phyloP scores from a whole-genome alignment of 2,797 vertebrate genomes.

The Glossophaga mutica region DNA sequence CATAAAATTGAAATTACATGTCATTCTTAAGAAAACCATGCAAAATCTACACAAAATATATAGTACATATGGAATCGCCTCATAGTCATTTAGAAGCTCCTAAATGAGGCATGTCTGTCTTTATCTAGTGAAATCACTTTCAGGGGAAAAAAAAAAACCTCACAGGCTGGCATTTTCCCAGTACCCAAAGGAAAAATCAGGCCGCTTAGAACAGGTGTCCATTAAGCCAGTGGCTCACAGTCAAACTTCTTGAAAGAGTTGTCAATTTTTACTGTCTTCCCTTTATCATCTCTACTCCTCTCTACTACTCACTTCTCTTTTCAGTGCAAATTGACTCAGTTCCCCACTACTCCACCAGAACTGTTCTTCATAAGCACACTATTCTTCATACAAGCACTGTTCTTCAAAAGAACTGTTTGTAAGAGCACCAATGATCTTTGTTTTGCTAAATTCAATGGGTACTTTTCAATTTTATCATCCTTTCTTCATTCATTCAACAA shows the following conservation, averaged over 20 bases:
- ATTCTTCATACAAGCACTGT: too few species aligned
- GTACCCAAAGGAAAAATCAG: not conserved
- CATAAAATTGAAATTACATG: not conserved
- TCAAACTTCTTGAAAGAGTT: conserved; percentile 10
- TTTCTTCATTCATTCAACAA: not conserved
- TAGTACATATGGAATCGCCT: not conserved
- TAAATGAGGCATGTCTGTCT: not conserved
- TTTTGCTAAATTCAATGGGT: not conserved
- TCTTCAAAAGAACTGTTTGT: too few species aligned
- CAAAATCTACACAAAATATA: conserved; percentile 21
- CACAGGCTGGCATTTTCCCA: not conserved
- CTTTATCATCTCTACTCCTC: not conserved
- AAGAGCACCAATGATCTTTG: not conserved
- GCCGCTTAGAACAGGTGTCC: conserved; percentile 17
- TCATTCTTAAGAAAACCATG: not conserved
- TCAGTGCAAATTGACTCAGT: not conserved
- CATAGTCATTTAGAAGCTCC: not conserved
- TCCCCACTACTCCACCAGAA: not conserved
- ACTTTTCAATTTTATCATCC: not conserved
- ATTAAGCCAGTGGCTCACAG: conserved; percentile 6
- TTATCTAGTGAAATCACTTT: conserved; percentile 29
- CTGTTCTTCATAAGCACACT: not conserved
- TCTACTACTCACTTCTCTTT: not conserved
- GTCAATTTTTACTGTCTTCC: not conserved
- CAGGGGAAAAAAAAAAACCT: not conserved